Evolutionary conservation across 2,797 vertebrate species (phyloP), one percentile per base, ranked within the genome.

Genomic region (Pseudochaenichthys georgianus): DNA sequence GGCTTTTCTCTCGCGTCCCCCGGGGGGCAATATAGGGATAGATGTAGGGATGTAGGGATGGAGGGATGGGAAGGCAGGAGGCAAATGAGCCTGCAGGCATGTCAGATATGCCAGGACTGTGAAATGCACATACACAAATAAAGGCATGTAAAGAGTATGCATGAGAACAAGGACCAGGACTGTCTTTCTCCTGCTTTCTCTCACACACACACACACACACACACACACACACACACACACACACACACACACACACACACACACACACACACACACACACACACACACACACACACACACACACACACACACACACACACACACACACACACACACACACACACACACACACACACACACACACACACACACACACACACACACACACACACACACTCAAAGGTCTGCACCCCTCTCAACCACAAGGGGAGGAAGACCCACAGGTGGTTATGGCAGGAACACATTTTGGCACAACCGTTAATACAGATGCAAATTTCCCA

Each of bases 371-470:
- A 60, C 16, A 58, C 13, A 13, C 46, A 3, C 15, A 1, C 28
- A 4, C 28, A 1, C 23, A 2, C 15, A 48, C 21, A n/a, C 73
- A 31, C 28, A n/a, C 42, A 59, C 28, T 34, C 1, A 0, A n/a
- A 51, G 3, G 0, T 78, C 43, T 72, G 48, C 54, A 50, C 47
- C 63, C 21, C 46, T 42, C 10, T 41, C 17, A 63, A 19, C 51
- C 71, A 67, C 52, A 59, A 60, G 47, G 17, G 11, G 42, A 41
- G 52, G 55, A 51, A 78, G 50, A 76, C 63, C 23, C 55, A 80
- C 88, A 92, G 85, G 82, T 90, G 90, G 66, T 77, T 17, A 23
- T 90, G 87, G 61, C 90, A 87, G 74, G 61, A 45, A 58, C 60
- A 71, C 54, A 64, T 52, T 43, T 6, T 47, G 53, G 31, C 4